Base-by-base conservation (phyloP, 1,140 invertebrate species). In the Wasmannia auropunctata region DNA sequence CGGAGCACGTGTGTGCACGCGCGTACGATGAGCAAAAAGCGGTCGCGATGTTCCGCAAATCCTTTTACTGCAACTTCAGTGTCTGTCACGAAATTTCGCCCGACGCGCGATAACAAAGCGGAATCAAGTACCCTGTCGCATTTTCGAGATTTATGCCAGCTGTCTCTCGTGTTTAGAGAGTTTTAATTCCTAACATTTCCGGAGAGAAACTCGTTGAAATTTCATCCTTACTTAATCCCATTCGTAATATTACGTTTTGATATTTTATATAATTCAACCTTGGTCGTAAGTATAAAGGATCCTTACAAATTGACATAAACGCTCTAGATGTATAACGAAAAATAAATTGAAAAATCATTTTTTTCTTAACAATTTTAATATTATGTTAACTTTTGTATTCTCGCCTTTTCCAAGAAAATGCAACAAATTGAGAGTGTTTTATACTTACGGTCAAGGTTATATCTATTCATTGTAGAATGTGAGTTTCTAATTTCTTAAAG, bases 1-100 rank as follows among this genome's bases (percentile, higher is more conserved):
- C 34, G 25, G 14, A 40, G 49, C 34, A 22, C 16, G 14, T 11
- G 14, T 70, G 22, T 28, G 54, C 28, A 10, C 37, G n/a, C 11
- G 10, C 51, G 16, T 19, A 14, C 51, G 28, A 63, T 22, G 43
- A 10, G 62, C 58, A 54, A 72, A 87, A 87, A 87, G 76, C 67
- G 85, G 58, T 72, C 65, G 67, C 74, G 75, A 81, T 62, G 28
- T 25, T 46, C 4, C 8, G 46, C 14, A 58, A 6, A 40, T 51
- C 58, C 28, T 88, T 81, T 88, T 81, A n/a, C 60, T 11, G 37
- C 49, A 67, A 11, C 19, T 54, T 74, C 76, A 80, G 81, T 56
- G 67, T 86, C 74, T 74, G 6, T 51, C 80, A 60, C 40, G 75
- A 81, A 87, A 88, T 28, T 34, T 10, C 65, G 40, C 28, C 40